These are phyloP conservation scores for Pogonognathellus flavescens DNA, from an alignment of 1,140 invertebrate genomes.

Conservation along the genomic window DNA sequence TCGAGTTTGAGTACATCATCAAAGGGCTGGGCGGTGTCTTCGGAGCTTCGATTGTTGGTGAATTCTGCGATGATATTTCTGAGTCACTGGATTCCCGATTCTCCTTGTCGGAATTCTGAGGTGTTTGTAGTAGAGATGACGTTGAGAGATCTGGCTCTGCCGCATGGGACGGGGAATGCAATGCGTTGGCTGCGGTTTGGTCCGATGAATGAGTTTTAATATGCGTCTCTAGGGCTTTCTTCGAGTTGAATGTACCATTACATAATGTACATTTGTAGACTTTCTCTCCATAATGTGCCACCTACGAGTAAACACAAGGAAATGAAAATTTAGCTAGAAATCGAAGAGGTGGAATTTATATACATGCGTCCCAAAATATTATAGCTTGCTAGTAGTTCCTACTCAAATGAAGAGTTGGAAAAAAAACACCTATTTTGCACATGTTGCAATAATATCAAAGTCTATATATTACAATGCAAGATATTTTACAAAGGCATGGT, in stretches of 20 bases:
- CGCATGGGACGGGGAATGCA: constrained; percentile 51
- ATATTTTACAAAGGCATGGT: no score
- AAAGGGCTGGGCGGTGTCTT: constrained; percentile 56
- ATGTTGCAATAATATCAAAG: no score
- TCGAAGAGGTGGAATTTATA: no score
- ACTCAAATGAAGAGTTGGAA: no score
- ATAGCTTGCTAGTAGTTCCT: no score
- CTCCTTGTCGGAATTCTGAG: constrained; percentile 66
- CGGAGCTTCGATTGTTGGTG: constrained; percentile 57
- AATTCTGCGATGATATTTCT: constrained; percentile 65
- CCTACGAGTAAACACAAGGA: constrained; percentile 71
- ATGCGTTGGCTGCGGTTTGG: constrained; percentile 60
- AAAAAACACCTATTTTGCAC: no score
- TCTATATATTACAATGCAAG: no score
- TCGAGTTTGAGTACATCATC: constrained; percentile 10
- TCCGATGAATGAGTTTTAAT: constrained; percentile 87
- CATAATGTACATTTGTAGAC: constrained; percentile 93
- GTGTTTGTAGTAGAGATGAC: constrained; percentile 58
- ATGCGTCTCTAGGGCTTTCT: constrained; percentile 89
- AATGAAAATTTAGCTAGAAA: no score
- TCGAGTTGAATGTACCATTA: constrained; percentile 88
- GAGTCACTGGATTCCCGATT: constrained; percentile 66
- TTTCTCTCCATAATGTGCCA: constrained; percentile 91
- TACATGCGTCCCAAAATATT: no score
- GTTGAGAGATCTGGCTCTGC: constrained; percentile 54